Base-by-base conservation (phyloP, 1,140 invertebrate genomes). In the Triops longicaudatus region DNA sequence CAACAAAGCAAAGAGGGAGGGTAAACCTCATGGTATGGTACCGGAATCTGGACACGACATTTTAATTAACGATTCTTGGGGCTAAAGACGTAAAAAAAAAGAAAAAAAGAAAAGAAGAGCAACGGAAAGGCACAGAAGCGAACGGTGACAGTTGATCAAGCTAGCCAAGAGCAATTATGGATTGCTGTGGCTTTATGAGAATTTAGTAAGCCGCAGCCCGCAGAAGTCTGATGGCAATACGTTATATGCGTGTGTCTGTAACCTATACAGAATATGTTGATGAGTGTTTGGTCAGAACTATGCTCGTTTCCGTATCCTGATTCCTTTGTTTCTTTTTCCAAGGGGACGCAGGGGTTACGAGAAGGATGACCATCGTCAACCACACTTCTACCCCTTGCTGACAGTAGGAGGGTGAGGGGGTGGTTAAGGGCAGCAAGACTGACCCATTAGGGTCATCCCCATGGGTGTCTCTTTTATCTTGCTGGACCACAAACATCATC, bases 11-110 rank as follows among this genome's bases (percentile, higher is more conserved):
- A 63, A 63, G 31, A 37, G 31, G 31, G 31, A 37, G 2, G 31
- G 2, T 37, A 2, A 2, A 9, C 50, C 50, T n/a, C n/a, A n/a
- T n/a, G n/a, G n/a, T n/a, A n/a, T n/a, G n/a, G 22, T 17, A 17
- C 50, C 50, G 50, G 50, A 63, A 63, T 14, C 50, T 63, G 50
- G 50, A 63, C 50, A 17, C 50, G 50, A 63, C 50, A 63, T 63
- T 63, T 63, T 63, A 63, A 63, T 63, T 63, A 63, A 63, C 50
- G 50, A 63, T 63, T 63, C 50, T 63, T 63, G 50, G 22, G 50
- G 50, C 2, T 7, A 37, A 37, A 37, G 31, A 37, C 31, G 31
- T 37, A 37, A 2, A 7, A 7, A 37, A 7, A 7, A 37, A 2
- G 7, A 37, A 37, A 2, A 7, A 7, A 37, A 7, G 31, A 37